These are phyloP conservation scores for Conistra vaccinii DNA, from an alignment of 2,888 invertebrate genomes.

Conservation along the genomic window DNA sequence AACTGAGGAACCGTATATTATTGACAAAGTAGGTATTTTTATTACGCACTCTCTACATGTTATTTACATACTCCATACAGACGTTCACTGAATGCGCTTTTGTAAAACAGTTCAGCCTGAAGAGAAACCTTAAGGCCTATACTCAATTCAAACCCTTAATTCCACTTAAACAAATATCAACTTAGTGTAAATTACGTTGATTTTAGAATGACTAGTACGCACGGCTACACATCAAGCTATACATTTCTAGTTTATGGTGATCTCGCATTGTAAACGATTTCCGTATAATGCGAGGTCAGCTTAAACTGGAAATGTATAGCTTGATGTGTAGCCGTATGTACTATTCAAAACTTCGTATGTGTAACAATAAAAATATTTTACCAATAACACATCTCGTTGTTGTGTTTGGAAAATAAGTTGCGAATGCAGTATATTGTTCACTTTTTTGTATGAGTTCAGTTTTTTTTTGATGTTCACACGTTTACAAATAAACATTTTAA, in stretches of 20 bases:
- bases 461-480: no score
- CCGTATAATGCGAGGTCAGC: no score
- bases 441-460: background rate
- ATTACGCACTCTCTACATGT: conserved; percentile 13
- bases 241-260: no score
- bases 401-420: background rate
- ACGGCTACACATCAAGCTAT: no score
- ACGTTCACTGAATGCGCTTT: background rate
- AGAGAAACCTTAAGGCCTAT: background rate
- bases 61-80: conserved; percentile 3
- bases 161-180: background rate
- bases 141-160: background rate
- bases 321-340: no score
- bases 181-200: background rate
- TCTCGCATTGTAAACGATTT: no score
- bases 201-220: conserved; percentile 4
- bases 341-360: no score
- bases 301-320: no score
- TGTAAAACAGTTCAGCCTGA: background rate
- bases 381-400: background rate
- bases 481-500: no score
- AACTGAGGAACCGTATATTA: background rate
- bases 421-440: background rate
- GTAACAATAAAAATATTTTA: background rate
- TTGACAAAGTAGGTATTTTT: conserved; percentile 1